These are phyloP conservation scores for Aleiodes leptofemur DNA, from an alignment of 2,888 invertebrate genomes.

Conservation along the genomic window DNA sequence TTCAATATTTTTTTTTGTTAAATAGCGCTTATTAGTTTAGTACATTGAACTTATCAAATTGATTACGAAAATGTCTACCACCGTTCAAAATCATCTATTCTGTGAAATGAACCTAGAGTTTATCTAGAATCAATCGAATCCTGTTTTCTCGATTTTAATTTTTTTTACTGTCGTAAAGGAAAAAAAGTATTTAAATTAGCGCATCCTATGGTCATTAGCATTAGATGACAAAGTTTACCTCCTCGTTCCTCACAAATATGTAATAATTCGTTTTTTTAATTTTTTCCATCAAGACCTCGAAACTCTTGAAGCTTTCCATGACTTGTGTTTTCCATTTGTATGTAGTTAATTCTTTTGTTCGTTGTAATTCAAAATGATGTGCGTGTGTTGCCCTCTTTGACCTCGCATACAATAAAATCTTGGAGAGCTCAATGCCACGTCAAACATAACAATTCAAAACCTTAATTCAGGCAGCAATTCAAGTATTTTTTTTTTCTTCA, in stretches of 20 bases:
- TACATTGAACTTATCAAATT: background rate
- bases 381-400: slow-evolving; percentile 31
- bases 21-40: background rate
- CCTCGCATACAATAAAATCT: slow-evolving; percentile 11
- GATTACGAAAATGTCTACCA: no score
- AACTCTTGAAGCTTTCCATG: background rate
- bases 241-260: background rate
- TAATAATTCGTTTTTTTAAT: background rate
- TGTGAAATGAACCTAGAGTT: no score
- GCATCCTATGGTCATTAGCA: background rate
- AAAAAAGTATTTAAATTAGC: slow-evolving; percentile 2
- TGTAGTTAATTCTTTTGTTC: slow-evolving; percentile 26
- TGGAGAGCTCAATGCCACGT: slow-evolving; percentile 21
- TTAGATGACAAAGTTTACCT: slow-evolving; percentile 15
- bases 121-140: no score
- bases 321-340: slow-evolving; percentile 6
- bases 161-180: background rate
- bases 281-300: slow-evolving; percentile 25
- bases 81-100: no score
- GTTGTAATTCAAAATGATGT: slow-evolving; percentile 24
- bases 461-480: background rate
- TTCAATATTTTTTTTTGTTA: background rate
- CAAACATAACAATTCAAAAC: slow-evolving; percentile 12
- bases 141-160: no score
- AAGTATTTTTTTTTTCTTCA: background rate